phyloP scores from a whole-genome alignment of 2,888 invertebrate species.

The Ophion slaviceki region DNA sequence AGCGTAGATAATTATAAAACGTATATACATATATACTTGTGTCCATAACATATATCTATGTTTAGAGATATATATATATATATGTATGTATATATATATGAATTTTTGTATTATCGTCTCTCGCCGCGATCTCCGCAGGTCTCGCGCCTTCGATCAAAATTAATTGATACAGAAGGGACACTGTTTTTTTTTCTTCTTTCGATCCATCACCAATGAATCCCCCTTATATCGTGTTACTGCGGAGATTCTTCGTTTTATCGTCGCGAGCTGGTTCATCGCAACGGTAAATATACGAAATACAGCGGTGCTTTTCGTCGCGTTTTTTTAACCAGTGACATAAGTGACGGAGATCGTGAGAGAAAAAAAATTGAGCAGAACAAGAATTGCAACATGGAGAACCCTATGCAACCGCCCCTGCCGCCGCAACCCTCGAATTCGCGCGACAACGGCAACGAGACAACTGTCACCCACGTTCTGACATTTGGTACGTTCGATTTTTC shows the following conservation, averaged over 20 bases:
- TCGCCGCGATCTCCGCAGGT: slow-evolving; percentile 32
- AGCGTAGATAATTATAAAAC: slow-evolving; percentile 44
- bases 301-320: neutral
- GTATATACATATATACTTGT: neutral
- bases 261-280: slow-evolving; percentile 14
- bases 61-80: neutral
- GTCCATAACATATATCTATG: neutral
- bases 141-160: slow-evolving; percentile 38
- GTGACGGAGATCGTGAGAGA: neutral
- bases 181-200: slow-evolving; percentile 6
- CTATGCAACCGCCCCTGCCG: slow-evolving; percentile 73
- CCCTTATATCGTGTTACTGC: neutral
- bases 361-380: neutral
- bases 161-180: slow-evolving; percentile 47
- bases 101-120: slow-evolving; percentile 12
- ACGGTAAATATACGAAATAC: slow-evolving; percentile 6
- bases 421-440: slow-evolving; percentile 64
- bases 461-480: slow-evolving; percentile 86
- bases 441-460: slow-evolving; percentile 75
- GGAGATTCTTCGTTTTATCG: slow-evolving; percentile 21
- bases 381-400: slow-evolving; percentile 76
- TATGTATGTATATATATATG: neutral
- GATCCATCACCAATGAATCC: slow-evolving; percentile 31
- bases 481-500: slow-evolving; percentile 82
- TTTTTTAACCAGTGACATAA: slow-evolving; percentile 12